Evolutionary conservation across 2,113 vertebrate genomes (phyloP).

Genomic region (Apodemus sylvaticus): DNA sequence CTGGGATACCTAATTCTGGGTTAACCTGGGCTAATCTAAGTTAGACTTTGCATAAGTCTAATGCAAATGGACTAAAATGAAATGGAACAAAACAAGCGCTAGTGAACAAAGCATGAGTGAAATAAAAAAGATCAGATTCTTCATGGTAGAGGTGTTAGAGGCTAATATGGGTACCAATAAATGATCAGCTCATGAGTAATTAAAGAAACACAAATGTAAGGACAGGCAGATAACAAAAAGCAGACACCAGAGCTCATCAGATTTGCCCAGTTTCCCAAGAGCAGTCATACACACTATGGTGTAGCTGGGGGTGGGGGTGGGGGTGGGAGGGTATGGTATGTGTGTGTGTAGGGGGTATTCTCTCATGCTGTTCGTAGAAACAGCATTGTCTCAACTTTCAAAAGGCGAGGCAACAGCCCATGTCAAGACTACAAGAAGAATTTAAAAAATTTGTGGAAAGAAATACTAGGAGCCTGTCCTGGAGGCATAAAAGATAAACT

Average conservation of each 20-base stretch:
- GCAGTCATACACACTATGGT: background rate
- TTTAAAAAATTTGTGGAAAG: background rate
- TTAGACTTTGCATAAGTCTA: background rate
- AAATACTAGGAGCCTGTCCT: background rate
- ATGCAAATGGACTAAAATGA: too few relatives aligned
- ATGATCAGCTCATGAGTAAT: background rate
- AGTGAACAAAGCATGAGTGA: background rate
- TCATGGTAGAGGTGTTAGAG: background rate
- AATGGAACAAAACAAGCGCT: too few relatives aligned
- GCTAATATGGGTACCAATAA: background rate
- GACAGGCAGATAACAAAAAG: background rate
- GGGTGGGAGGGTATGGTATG: too few relatives aligned
- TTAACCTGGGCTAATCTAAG: background rate
- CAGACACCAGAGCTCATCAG: background rate
- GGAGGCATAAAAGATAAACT: background rate
- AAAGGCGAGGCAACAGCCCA: background rate
- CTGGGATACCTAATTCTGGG: background rate
- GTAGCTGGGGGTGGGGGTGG: rapidly evolving
- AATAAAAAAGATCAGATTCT: background rate
- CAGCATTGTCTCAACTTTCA: background rate
- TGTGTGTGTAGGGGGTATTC: background rate
- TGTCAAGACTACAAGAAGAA: background rate
- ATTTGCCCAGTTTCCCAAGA: background rate
- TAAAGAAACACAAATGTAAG: background rate
- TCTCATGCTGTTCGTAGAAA: background rate